A percentile compares a stretch with the other conserved stretches of the same genome.
phyloP scores from a whole-genome alignment of 2,888 invertebrate genomes.

The Dendrolimus pini region DNA sequence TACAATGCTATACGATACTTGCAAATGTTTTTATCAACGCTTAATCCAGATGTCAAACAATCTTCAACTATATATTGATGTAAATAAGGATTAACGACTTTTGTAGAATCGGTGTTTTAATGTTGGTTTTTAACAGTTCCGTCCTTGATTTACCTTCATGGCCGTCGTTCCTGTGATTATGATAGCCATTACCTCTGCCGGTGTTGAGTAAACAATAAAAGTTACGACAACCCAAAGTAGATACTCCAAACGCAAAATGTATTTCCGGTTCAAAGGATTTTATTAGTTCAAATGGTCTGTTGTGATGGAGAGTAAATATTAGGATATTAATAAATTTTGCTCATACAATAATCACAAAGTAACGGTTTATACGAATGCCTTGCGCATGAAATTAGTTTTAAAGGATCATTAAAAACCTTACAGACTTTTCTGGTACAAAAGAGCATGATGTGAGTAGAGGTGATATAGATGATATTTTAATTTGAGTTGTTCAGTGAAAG shows the following conservation, averaged over 20 bases:
- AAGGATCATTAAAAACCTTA: no score
- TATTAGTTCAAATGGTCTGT: background rate
- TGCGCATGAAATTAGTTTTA: no score
- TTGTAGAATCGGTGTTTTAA: background rate
- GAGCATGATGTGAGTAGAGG: no score
- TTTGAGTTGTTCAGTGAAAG: no score
- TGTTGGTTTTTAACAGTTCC: conserved; percentile 8
- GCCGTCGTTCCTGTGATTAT: background rate
- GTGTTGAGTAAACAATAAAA: background rate
- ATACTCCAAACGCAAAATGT: background rate
- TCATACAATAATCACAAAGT: no score
- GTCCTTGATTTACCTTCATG: conserved; percentile 6
- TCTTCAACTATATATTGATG: conserved; percentile 13
- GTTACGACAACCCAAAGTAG: background rate
- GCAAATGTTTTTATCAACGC: conserved; percentile 12
- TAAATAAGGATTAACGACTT: background rate
- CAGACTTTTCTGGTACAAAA: no score
- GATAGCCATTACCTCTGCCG: background rate
- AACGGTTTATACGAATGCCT: no score
- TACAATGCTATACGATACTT: conserved; percentile 32
- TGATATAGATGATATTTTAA: no score
- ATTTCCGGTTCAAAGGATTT: background rate
- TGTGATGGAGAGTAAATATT: no score
- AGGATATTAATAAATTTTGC: no score
- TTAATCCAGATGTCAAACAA: conserved; percentile 10